Base-by-base conservation (phyloP, 2,888 invertebrate species). In the Gastrophysa polygoni region DNA sequence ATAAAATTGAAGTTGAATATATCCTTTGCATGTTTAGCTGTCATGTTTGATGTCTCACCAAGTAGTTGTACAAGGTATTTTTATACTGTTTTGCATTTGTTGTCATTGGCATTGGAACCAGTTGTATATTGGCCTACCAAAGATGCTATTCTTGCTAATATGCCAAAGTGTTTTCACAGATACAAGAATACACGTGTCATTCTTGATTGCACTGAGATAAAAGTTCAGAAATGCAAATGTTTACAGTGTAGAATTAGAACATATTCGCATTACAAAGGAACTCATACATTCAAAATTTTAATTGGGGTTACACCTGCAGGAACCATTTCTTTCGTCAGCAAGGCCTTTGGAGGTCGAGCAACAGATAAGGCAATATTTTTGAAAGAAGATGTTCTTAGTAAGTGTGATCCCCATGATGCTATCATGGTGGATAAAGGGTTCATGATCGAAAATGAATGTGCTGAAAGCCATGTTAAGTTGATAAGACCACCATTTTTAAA, bases 391-490 rank as follows among this genome's bases (percentile, higher is more conserved):
- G 10, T 57, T 18, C 43, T 57, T n/a, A 21, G 48, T 49, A 57
- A 57, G 28, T 49, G 69, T 59, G 54, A 49, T 8, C 49, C 55
- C 21, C 20, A 50, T 29, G 67, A 70, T 59, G 67, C 68, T 20
- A 47, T 76, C 6, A 74, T 75, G 72, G 67, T 71, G 0, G 70
- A 73, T 21, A 75, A 71, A 59, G 73, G 70, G 10, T 75, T 75
- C 62, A 61, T 68, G 5, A 67, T 75, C 21, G 70, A 73, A 43
- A 56, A 72, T 54, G 44, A 69, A 34, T 73, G 71, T 57, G 43
- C 28, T 21, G 38, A 47, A 28, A 50, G 59, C 43, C 44, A 43
- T 44, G 50, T 64, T 34, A 51, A 64, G 46, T 28, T 64, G 11
- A 60, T 63, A 34, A 28, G 69, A 48, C 68, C 68, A 57, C 66